Conservation (phyloP, 2,888 invertebrate species). For the Hedya salicella region DNA sequence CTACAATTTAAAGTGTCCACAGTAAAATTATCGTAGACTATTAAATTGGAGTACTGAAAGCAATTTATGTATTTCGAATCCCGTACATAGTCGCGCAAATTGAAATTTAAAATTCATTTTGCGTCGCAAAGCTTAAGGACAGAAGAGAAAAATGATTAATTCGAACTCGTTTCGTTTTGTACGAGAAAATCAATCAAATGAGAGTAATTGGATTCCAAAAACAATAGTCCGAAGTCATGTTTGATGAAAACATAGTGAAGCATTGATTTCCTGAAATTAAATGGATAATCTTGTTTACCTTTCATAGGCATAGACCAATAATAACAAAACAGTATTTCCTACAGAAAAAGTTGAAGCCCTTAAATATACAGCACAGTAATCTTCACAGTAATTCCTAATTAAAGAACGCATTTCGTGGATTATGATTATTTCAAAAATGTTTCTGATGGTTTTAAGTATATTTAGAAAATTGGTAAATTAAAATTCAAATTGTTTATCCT, state of each 20-base stretch:
- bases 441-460: no score
- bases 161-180: slow-evolving; percentile 22
- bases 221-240: not conserved
- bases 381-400: no score
- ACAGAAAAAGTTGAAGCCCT: no score
- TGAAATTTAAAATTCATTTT: slow-evolving; percentile 38
- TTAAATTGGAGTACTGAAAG: slow-evolving; percentile 29
- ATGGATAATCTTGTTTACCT: no score
- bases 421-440: no score
- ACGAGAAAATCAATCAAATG: slow-evolving; percentile 28
- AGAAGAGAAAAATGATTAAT: slow-evolving; percentile 33
- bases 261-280: not conserved
- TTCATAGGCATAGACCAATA: no score
- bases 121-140: slow-evolving; percentile 31
- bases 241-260: not conserved
- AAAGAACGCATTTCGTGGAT: no score
- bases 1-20: not conserved
- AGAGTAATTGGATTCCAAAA: slow-evolving; percentile 18
- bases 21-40: slow-evolving; percentile 10
- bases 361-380: no score
- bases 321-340: no score
- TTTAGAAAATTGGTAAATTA: no score
- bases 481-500: no score
- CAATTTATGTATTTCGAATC: slow-evolving; percentile 35
- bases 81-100: slow-evolving; percentile 18